Conservation (phyloP, 1,140 invertebrate genomes). For the Bombus ignitus region DNA sequence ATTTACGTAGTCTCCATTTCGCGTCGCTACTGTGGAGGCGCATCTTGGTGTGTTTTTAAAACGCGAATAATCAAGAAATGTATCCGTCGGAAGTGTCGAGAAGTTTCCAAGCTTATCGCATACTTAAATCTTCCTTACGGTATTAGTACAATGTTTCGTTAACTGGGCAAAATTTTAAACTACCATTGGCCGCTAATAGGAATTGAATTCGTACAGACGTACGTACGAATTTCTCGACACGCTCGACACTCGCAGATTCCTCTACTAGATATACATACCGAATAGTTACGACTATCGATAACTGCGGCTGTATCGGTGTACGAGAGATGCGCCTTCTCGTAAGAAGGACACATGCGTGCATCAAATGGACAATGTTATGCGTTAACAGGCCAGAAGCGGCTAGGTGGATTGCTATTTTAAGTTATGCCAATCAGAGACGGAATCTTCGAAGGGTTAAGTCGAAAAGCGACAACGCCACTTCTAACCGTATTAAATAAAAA, state of each 20-base stretch:
- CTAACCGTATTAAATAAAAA: too few relatives aligned
- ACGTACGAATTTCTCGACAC: background rate
- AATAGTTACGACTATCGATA: slow-evolving; percentile 7
- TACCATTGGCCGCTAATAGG: background rate
- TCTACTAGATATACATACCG: background rate
- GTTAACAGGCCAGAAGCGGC: background rate
- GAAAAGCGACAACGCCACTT: too few relatives aligned
- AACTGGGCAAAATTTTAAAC: accelerated
- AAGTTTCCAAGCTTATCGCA: slow-evolving; percentile 33
- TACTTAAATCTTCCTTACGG: background rate
- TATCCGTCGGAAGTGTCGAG: slow-evolving; percentile 52
- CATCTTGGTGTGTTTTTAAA: slow-evolving; percentile 60
- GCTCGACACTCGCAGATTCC: background rate
- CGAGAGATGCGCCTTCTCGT: slow-evolving; percentile 56
- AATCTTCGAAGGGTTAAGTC: background rate
- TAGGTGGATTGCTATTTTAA: background rate
- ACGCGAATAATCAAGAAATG: slow-evolving; percentile 19
- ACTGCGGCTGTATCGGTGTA: slow-evolving; percentile 43
- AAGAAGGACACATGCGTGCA: slow-evolving; percentile 49
- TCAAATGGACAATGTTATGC: slow-evolving; percentile 39
- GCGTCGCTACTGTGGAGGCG: slow-evolving; percentile 48
- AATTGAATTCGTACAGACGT: background rate
- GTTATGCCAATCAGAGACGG: background rate
- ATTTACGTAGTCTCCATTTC: slow-evolving; percentile 14
- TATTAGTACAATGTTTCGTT: background rate